Evolutionary conservation across 2,888 invertebrate species (phyloP), one percentile per base, ranked within the genome.

Genomic region (Drosophila acutilabella): DNA sequence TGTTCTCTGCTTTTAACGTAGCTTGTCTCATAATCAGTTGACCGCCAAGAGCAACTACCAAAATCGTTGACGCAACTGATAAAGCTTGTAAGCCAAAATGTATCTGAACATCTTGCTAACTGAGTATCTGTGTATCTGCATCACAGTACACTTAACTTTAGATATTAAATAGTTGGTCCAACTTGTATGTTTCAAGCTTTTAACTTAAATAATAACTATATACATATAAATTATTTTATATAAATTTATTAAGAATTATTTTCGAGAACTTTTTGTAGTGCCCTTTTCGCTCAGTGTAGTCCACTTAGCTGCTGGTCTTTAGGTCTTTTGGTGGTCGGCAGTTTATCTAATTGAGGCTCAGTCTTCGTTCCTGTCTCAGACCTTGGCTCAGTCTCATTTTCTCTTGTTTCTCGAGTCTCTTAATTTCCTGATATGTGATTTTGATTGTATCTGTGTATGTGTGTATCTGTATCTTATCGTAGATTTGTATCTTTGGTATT

Each of bases 401-500:
- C 40, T 44, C 18, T 36, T 20, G n/a, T 13, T 16, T 42, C 18
- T 11, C 16, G 23, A 14, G 10, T 44, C 44, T 33, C 54, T 44
- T 36, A 44, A 44, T 30, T 42, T 26, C 5, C 54, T 56, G 44
- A 56, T 44, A 44, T 56, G 44, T 56, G 54, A 44, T 33, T 56
- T 56, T 56, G 66, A 61, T 59, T 61, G 57, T 13, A 36, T 1
- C 47, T 18, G 65, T 76, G 61, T 64, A 45, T 11, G 4, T 0
- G 38, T 18, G 57, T 13, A 36, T 1, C 47, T 18, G 65, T 76
- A 87, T 89, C 89, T 85, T 85, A 85, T 85, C 89, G 77, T 75
- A 79, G 89, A 81, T 85, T 66, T 75, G 88, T 85, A 85, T 85
- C 85, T 84, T 54, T 11, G 69, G 77, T 81, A 13, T 85, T 74